Percentiles rank a stretch among this genome's conserved stretches.
phyloP scores from a whole-genome alignment of 2,797 vertebrate genomes.

The Poeciliopsis turneri region DNA sequence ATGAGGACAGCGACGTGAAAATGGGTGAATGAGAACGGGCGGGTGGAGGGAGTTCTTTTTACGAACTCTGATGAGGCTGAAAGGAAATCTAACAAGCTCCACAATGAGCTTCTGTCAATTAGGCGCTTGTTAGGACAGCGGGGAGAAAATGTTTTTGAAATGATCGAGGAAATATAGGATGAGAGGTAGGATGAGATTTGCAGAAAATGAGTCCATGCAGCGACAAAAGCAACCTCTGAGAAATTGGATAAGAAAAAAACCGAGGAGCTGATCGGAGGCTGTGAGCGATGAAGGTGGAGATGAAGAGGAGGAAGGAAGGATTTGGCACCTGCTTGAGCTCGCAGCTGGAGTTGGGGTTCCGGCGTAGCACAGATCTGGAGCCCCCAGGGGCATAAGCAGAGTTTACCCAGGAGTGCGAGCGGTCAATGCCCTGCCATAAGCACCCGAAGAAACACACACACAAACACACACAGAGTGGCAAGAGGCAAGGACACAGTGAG shows the following conservation, averaged over 20 bases:
- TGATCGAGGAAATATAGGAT: slow-evolving; percentile 16
- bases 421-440: slow-evolving; percentile 91
- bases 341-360: slow-evolving; percentile 89
- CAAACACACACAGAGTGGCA: slow-evolving; percentile 62
- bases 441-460: slow-evolving; percentile 64
- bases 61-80: slow-evolving; percentile 34
- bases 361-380: slow-evolving; percentile 89
- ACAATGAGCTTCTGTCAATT: slow-evolving; percentile 35
- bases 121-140: slow-evolving; percentile 30
- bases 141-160: slow-evolving; percentile 32
- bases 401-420: slow-evolving; percentile 97
- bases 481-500: slow-evolving; percentile 58
- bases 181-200: slow-evolving; percentile 20
- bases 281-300: slow-evolving; percentile 32
- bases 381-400: slow-evolving; percentile 93
- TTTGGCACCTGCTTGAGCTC: slow-evolving; percentile 93
- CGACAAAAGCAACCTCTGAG: slow-evolving; percentile 25
- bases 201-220: slow-evolving; percentile 29
- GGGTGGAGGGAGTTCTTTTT: slow-evolving; percentile 43
- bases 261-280: slow-evolving; percentile 22
- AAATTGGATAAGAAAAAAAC: slow-evolving; percentile 17
- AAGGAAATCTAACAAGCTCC: slow-evolving; percentile 32
- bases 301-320: slow-evolving; percentile 41
- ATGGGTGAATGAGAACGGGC: slow-evolving; percentile 55
- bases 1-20: slow-evolving; percentile 73